phyloP scores from a whole-genome alignment of 1,140 invertebrate species.

The Drosophila melanica region DNA sequence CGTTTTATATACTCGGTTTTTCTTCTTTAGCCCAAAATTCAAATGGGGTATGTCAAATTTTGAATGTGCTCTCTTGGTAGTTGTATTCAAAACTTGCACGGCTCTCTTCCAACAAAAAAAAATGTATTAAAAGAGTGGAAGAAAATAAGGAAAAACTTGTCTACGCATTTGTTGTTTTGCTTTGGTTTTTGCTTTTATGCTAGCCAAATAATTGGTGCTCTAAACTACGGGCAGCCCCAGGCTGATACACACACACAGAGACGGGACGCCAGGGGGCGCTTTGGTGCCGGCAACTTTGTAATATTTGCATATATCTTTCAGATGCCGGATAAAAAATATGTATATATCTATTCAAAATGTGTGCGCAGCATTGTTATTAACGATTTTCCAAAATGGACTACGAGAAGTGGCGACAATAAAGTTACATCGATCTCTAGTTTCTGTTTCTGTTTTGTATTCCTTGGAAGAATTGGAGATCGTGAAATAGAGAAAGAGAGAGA shows the following conservation, averaged over 20 bases:
- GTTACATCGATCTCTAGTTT: conserved; percentile 28
- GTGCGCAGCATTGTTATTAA: conserved; percentile 43
- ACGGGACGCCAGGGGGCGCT: conserved; percentile 39
- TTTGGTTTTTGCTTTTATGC: conserved; percentile 8
- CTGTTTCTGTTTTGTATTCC: conserved; percentile 6
- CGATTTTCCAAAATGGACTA: conserved; percentile 23
- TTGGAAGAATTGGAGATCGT: conserved; percentile 8
- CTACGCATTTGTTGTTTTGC: too few relatives aligned
- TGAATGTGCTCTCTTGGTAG: conserved; percentile 42
- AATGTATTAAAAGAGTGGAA: conserved; percentile 24
- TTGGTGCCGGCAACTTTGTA: conserved; percentile 49
- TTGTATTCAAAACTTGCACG: conserved; percentile 48
- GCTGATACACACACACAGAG: conserved; percentile 39
- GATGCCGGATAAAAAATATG: conserved; percentile 27
- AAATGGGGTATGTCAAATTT: conserved; percentile 46
- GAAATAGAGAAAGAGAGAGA: conserved; percentile 16
- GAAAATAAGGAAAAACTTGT: not conserved
- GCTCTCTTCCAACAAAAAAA: conserved; percentile 41
- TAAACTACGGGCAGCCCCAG: conserved; percentile 28
- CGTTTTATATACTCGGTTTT: conserved; percentile 26
- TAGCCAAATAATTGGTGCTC: conserved; percentile 9
- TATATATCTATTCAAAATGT: conserved; percentile 11
- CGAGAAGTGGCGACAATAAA: conserved; percentile 15
- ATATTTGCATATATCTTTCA: conserved; percentile 76
- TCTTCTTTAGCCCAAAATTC: conserved; percentile 36